These are phyloP conservation scores for Conus ventricosus DNA, from an alignment of 1,140 invertebrate genomes.

Conservation along the genomic window DNA sequence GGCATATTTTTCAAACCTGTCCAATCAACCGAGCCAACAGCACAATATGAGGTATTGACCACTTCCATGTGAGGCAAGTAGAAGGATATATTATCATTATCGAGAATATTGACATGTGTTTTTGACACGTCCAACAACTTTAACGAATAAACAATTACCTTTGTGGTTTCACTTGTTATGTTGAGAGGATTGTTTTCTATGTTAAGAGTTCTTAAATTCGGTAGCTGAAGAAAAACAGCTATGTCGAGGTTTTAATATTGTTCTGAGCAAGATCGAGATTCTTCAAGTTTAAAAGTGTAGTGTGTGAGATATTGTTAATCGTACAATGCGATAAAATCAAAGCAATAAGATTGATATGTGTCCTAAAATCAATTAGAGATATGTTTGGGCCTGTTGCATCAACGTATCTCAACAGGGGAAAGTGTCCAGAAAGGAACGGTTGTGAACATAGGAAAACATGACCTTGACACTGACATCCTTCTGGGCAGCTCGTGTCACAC, in stretches of 20 bases:
- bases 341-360: background rate
- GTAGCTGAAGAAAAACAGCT: background rate
- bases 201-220: slow-evolving; percentile 23
- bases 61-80: slow-evolving; percentile 4
- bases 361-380: background rate
- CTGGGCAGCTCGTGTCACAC: too few relatives aligned
- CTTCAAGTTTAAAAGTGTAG: background rate
- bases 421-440: too few relatives aligned
- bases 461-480: too few relatives aligned
- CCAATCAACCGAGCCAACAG: background rate
- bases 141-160: background rate
- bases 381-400: background rate
- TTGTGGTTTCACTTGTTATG: background rate
- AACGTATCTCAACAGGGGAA: too few relatives aligned
- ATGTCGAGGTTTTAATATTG: background rate
- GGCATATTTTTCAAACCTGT: slow-evolving; percentile 11
- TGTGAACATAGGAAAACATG: too few relatives aligned
- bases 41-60: background rate
- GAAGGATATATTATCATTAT: background rate
- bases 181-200: slow-evolving; percentile 9
- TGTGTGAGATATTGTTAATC: background rate
- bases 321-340: background rate
- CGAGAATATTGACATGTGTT: slow-evolving; percentile 9
- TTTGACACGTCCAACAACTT: background rate
- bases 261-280: slow-evolving; percentile 33